Evolutionary conservation across 2,888 invertebrate genomes (phyloP).

Genomic region (Aleiodes leptofemur): DNA sequence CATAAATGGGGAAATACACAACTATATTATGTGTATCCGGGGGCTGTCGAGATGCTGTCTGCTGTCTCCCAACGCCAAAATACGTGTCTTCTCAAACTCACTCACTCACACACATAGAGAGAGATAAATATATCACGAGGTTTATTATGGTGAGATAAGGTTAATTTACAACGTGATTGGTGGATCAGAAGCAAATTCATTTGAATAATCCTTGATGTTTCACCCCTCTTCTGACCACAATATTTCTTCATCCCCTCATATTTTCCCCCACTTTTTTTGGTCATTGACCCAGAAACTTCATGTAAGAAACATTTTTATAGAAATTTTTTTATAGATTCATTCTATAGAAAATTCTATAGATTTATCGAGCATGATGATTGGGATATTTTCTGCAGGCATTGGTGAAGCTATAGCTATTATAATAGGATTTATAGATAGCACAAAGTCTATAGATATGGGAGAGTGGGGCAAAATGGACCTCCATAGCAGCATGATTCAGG

Average conservation of each 20-base stretch:
- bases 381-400: too few species aligned
- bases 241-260: background rate
- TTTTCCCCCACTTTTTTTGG: background rate
- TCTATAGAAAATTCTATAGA: too few species aligned
- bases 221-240: slow-evolving; percentile 16
- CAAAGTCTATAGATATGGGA: too few species aligned
- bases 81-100: slow-evolving; percentile 7
- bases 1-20: background rate
- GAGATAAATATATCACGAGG: slow-evolving; percentile 2
- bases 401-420: too few species aligned
- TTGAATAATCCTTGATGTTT: slow-evolving; percentile 27
- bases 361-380: too few species aligned
- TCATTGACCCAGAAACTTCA: background rate
- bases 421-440: too few species aligned
- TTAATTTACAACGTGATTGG: slow-evolving; percentile 19
- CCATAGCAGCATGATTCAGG: too few species aligned
- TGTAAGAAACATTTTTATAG: too few species aligned
- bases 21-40: slow-evolving; percentile 3
- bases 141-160: slow-evolving; percentile 22
- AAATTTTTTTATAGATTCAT: too few species aligned
- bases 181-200: background rate
- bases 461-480: too few species aligned
- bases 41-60: slow-evolving; percentile 28
- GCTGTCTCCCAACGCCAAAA: background rate
- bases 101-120: too few species aligned